Conservation (phyloP, 1,140 invertebrate genomes). For the Drosophila bifasciata region DNA sequence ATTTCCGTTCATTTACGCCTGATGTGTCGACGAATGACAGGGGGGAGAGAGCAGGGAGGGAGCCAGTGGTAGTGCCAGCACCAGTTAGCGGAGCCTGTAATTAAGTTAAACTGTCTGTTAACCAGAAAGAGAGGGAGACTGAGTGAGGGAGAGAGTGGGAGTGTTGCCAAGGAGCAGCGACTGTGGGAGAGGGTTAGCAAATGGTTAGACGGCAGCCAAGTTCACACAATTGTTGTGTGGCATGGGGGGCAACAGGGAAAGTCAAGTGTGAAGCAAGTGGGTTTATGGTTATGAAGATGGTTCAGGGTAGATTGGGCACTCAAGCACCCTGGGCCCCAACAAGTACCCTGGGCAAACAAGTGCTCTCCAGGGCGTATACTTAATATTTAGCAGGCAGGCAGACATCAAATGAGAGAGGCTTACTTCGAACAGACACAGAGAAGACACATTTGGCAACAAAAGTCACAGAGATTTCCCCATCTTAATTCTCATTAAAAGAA, state of each 20-base stretch:
- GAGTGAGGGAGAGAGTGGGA: not conserved
- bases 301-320: conserved; percentile 32
- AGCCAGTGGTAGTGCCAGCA: conserved; percentile 1
- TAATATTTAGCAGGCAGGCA: not conserved
- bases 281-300: conserved; percentile 13
- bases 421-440: not conserved
- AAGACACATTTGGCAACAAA: conserved; percentile 30
- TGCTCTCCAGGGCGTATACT: too few species aligned
- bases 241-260: not conserved
- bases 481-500: conserved; percentile 51
- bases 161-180: too few species aligned
- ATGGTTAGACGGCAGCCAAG: conserved; percentile 6
- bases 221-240: not conserved
- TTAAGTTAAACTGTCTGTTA: conserved; percentile 74
- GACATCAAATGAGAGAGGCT: conserved; percentile 37
- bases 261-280: conserved; percentile 16
- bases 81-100: conserved; percentile 66
- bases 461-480: conserved; percentile 49
- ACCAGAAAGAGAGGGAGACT: conserved; percentile 4
- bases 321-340: conserved; percentile 3
- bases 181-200: not conserved
- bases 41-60: not conserved
- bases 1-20: conserved; percentile 81
- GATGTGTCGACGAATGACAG: conserved; percentile 51
- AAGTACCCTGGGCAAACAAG: too few species aligned